phyloP scores from a whole-genome alignment of 2,797 vertebrate genomes.

The Hirundo rustica region DNA sequence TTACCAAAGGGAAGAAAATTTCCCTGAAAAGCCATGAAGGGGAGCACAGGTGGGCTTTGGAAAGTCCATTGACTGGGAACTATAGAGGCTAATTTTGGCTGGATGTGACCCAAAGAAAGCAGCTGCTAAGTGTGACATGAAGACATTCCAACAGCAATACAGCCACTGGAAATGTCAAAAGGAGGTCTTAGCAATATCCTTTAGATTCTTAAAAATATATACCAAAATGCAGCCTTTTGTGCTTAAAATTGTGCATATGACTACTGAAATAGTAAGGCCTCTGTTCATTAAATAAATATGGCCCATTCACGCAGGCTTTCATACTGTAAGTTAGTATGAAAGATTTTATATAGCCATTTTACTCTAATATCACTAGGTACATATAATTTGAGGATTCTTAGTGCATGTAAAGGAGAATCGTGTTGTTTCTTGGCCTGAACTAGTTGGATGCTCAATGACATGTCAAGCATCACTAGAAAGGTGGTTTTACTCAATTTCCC shows the following conservation, averaged over 20 bases:
- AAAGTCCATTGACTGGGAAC: constrained; percentile 47
- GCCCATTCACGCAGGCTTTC: constrained; percentile 12
- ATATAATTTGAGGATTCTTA: neutral
- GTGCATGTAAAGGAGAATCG: neutral
- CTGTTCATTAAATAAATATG: constrained; percentile 65
- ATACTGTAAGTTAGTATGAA: constrained; percentile 10
- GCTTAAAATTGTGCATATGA: neutral
- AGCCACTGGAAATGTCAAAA: constrained; percentile 63
- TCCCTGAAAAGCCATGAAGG: constrained; percentile 48
- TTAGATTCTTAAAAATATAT: constrained; percentile 49
- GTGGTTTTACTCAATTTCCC: neutral
- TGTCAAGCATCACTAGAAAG: neutral
- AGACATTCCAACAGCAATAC: constrained; percentile 64
- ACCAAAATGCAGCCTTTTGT: constrained; percentile 43
- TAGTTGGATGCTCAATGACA: neutral
- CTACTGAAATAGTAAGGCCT: constrained; percentile 43
- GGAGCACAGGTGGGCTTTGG: constrained; percentile 51
- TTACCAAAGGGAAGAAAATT: constrained; percentile 48
- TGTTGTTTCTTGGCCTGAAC: neutral
- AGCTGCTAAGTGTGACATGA: constrained; percentile 65
- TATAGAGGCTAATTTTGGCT: constrained; percentile 58
- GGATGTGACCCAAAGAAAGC: constrained; percentile 59
- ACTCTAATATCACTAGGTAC: neutral
- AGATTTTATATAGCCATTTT: constrained; percentile 29
- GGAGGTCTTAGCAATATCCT: constrained; percentile 59